Evolutionary conservation across 1,140 invertebrate genomes (phyloP).

Genomic region (Pogonomyrmex barbatus): DNA sequence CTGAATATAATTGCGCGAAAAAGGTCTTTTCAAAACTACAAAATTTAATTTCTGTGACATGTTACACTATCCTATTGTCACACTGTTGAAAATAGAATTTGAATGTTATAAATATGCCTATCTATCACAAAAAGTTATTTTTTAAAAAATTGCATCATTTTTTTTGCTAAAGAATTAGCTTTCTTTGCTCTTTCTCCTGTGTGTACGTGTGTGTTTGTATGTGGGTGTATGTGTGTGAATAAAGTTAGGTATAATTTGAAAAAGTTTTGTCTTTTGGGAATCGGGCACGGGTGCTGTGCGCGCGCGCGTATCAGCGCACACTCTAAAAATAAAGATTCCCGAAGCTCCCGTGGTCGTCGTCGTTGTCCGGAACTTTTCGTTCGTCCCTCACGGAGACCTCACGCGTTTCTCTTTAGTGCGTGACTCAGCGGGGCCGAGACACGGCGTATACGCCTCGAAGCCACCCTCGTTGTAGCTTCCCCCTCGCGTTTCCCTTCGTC

Average conservation of each 20-base stretch:
- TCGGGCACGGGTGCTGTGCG: slow-evolving; percentile 30
- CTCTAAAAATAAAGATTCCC: slow-evolving; percentile 63
- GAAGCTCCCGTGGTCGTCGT: slow-evolving; percentile 36
- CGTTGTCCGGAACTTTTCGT: slow-evolving; percentile 49
- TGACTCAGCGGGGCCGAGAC: slow-evolving; percentile 73
- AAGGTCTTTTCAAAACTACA: neutral
- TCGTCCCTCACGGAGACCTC: slow-evolving; percentile 56
- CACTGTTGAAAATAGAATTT: neutral
- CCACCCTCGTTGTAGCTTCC: slow-evolving; percentile 58
- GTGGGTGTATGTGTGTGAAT: neutral
- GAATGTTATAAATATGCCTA: neutral
- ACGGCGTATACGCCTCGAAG: slow-evolving; percentile 65
- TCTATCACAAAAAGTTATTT: neutral
- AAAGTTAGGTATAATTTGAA: neutral
- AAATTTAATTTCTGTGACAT: neutral
- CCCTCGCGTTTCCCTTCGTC: slow-evolving; percentile 45
- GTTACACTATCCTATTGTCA: neutral
- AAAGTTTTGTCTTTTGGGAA: slow-evolving; percentile 32
- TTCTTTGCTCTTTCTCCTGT: neutral
- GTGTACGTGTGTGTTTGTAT: neutral
- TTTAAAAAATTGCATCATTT: neutral
- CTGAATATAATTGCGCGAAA: neutral
- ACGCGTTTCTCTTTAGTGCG: slow-evolving; percentile 67
- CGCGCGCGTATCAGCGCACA: slow-evolving; percentile 6
- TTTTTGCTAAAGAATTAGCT: neutral